Base-by-base conservation (phyloP, 2,888 invertebrate species). In the Synergus itoensis region DNA sequence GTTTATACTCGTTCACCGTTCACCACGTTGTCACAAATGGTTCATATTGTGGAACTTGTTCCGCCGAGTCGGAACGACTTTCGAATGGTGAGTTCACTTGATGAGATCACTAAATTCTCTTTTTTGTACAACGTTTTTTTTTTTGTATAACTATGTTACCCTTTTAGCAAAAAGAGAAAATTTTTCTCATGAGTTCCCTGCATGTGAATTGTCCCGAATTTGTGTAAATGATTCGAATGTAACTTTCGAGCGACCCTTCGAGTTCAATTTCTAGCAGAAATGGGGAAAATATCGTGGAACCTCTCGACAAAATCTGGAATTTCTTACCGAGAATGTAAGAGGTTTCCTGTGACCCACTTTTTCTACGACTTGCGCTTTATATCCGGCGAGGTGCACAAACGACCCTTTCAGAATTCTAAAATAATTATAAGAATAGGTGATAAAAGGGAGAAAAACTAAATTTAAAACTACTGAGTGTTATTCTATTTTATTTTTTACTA, bases 61-160 rank as follows among this genome's bases (percentile, higher is more conserved):
- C 89, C 91, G 92, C 89, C 91, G 91, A 91, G 90, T 89, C 92
- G 92, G 90, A 91, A 89, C 91, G 92, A 92, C 90, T 88, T 91
- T 86, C 89, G 90, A 84, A 91, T 91, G 92, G 92, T 92, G 89
- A 91, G 92, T 90, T 45, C 53, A 73, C 53, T 77, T 43, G 63
- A 41, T 77, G 53, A 76, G 36, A 77, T 64, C 77, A 73, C 57
- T 53, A 53, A 16, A 45, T 67, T 67, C 16, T 67, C 18, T n/a
- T 14, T 64, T 14, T 14, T 36, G 28, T n/a, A 36, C 16, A 48
- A 69, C 69, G n/a, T 41, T 18, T 28, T 36, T 36, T 5, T 36
- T 36, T 36, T 36, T 36, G 36, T 5, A 36, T 36, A 36, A 36
- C 36, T 36, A 36, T 36, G 0, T 36, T 36, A 36, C 18, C 7